Evolutionary conservation across 2,113 vertebrate species (phyloP), one percentile per base, ranked within the genome.

Genomic region (Hepsetus odoe): DNA sequence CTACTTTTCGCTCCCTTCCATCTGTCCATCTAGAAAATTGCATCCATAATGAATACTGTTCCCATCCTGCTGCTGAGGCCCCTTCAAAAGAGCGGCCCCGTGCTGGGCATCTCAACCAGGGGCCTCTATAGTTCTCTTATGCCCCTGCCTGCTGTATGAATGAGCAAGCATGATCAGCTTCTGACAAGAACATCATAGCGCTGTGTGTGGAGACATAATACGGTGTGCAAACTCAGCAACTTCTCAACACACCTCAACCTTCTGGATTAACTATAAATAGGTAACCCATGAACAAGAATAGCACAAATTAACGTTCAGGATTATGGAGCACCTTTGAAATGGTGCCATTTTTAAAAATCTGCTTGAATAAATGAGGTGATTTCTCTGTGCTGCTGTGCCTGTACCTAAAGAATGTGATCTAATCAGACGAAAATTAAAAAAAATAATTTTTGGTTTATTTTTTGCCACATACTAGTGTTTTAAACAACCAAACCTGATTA

Each of bases 21-120:
- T 91, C 89, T 92, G 89, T 91, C 87, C 80, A 72, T 86, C 79
- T 74, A 88, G 85, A 86, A 88, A 74, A 82, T 72, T 81, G 83
- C 85, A 86, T 59, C 80, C 86, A 79, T 85, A 67, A 81, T 78
- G 85, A 40, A 80, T 59, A 80, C 77, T 30, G 72, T 77, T 80
- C 77, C 70, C 83, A 85, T 86, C 74, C 83, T 72, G 85, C 81
- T 80, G 73, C 79, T 86, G 81, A 81, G 82, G 86, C 86, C 72
- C 40, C 72, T 77, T 80, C 84, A 86, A 46, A 68, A 76, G 40
- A 59, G 40, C 44, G 58, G 74, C 28, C 79, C 65, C 76, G 42
- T 38, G 82, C 89, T 89, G 84, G 82, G 87, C 80, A 44, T 76
- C 87, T 88, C 84, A 86, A 86, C 61, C 75, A 73, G 85, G 28